Evolutionary conservation across 2,113 vertebrate genomes (phyloP).

Genomic region (Labeo rohita): DNA sequence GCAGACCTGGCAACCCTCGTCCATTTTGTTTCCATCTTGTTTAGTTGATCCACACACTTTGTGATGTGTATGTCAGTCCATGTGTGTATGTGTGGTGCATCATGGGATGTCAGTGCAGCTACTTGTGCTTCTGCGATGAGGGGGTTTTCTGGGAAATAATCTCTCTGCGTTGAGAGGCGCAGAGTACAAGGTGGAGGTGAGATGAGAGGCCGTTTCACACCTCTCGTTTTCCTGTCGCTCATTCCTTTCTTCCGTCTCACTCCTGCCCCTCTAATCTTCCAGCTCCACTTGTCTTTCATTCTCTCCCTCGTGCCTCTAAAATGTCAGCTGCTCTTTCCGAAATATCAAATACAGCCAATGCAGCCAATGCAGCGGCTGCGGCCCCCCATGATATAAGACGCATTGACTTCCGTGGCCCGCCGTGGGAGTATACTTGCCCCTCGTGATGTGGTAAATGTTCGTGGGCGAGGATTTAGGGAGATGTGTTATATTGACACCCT

Average conservation of each 20-base stretch:
- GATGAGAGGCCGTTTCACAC: slow-evolving; percentile 18
- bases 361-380: slow-evolving; percentile 12
- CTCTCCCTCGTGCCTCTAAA: not conserved
- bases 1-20: too few species aligned
- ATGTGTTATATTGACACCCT: slow-evolving; percentile 33
- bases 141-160: slow-evolving; percentile 49
- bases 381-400: slow-evolving; percentile 43
- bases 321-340: slow-evolving; percentile 24
- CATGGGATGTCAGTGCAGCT: not conserved
- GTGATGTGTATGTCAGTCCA: not conserved
- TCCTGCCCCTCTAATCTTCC: slow-evolving; percentile 47
- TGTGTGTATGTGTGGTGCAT: slow-evolving; percentile 15
- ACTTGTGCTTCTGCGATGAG: not conserved
- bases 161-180: not conserved
- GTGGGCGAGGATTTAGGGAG: slow-evolving; percentile 41
- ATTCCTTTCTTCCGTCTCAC: not conserved
- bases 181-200: slow-evolving; percentile 34
- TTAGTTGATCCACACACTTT: not conserved
- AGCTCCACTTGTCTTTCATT: slow-evolving; percentile 21
- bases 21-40: not conserved
- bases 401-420: slow-evolving; percentile 18
- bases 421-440: slow-evolving; percentile 21
- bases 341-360: slow-evolving; percentile 33
- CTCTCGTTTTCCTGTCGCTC: slow-evolving; percentile 12
- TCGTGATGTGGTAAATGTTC: slow-evolving; percentile 27